Evolutionary conservation across 2,797 vertebrate species (phyloP).

Genomic region (Dicrostonyx torquatus): DNA sequence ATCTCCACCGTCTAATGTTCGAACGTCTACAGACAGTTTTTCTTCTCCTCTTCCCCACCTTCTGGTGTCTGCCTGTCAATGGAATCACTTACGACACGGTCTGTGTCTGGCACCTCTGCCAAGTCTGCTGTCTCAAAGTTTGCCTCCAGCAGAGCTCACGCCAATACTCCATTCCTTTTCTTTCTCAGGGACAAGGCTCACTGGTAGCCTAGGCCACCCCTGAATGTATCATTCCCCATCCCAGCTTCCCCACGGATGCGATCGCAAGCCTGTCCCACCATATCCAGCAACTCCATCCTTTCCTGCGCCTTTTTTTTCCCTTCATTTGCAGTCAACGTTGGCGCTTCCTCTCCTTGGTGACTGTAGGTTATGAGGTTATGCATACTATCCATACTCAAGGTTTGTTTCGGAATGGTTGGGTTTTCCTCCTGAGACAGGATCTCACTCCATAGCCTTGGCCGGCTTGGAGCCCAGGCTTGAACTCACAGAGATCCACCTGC

Average conservation of each 20-base stretch:
- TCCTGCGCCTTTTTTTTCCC: background rate
- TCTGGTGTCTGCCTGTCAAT: background rate
- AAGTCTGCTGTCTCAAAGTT: background rate
- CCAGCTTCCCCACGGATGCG: background rate
- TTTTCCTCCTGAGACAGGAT: background rate
- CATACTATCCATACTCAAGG: background rate
- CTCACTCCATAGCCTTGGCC: background rate
- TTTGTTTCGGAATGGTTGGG: background rate
- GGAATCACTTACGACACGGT: background rate
- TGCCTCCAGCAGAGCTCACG: fast-evolving
- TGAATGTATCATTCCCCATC: background rate
- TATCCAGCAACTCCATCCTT: too few species aligned
- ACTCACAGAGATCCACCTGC: background rate
- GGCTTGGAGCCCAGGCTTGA: background rate
- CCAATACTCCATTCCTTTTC: background rate
- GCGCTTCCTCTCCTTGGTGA: background rate
- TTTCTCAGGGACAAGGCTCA: background rate
- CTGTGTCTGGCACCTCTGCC: background rate
- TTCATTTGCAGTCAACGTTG: background rate
- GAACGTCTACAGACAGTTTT: background rate
- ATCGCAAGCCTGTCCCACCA: background rate
- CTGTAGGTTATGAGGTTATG: background rate
- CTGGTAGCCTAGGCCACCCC: background rate
- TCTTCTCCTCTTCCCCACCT: too few species aligned
- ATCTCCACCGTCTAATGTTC: background rate